A percentile compares a stretch with the other conserved stretches of the same genome.
phyloP scores from a whole-genome alignment of 2,797 vertebrate genomes.

The Halcyon badia region DNA sequence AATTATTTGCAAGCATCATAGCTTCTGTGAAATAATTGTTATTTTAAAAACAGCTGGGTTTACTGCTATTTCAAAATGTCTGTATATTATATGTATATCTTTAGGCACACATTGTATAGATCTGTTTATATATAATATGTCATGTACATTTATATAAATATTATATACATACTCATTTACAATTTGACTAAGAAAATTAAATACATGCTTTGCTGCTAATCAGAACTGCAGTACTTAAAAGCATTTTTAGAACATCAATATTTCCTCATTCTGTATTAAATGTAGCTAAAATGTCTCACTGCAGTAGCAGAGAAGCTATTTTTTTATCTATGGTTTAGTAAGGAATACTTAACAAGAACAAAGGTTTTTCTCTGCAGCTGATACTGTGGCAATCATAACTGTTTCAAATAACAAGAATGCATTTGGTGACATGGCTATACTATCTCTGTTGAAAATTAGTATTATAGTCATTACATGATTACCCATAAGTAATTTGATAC shows the following conservation, averaged over 20 bases:
- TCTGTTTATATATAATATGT: not conserved
- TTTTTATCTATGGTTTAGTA: not conserved
- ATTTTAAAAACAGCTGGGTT: constrained; percentile 10
- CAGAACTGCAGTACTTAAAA: constrained; percentile 33
- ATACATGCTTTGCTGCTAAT: constrained; percentile 56
- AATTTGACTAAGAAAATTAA: constrained; percentile 9
- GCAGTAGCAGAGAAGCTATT: not conserved
- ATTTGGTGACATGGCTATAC: not conserved
- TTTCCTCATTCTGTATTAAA: constrained; percentile 20
- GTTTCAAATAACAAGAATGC: not conserved
- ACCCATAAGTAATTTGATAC: not conserved
- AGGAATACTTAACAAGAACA: not conserved
- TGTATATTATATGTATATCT: not conserved
- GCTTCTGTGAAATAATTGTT: constrained; percentile 30
- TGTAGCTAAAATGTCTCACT: not conserved
- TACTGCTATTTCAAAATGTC: not conserved
- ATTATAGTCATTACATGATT: not conserved
- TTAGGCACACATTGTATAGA: not conserved
- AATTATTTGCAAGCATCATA: constrained; percentile 64
- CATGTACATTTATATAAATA: not conserved
- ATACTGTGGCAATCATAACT: not conserved
- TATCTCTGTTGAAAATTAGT: not conserved
- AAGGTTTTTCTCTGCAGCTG: not conserved
- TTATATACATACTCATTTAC: not conserved
- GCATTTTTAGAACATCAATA: constrained; percentile 2